These are phyloP conservation scores for Heterodera schachtii DNA, from an alignment of 1,140 invertebrate species.

Conservation along the genomic window DNA sequence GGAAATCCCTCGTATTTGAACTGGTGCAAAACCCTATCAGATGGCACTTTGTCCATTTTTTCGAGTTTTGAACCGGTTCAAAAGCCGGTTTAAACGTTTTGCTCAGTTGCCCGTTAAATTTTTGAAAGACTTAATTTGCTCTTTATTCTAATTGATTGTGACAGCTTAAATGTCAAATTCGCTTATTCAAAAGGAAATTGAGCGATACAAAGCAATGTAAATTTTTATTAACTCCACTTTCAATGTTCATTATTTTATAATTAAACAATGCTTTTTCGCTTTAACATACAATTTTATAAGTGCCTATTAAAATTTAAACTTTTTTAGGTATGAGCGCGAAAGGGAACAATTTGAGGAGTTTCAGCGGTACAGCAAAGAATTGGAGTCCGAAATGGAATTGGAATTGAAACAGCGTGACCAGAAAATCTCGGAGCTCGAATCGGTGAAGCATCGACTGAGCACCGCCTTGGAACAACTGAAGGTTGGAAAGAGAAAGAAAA, in stretches of 20 bases:
- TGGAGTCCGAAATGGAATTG: slow-evolving; percentile 39
- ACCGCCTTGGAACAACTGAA: slow-evolving; percentile 27
- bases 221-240: background rate
- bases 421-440: slow-evolving; percentile 31
- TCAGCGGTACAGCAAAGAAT: slow-evolving; percentile 42
- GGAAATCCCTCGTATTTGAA: too few species aligned
- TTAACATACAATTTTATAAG: too few species aligned
- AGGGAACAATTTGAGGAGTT: slow-evolving; percentile 38
- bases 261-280: background rate
- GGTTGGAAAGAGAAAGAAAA: background rate
- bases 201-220: slow-evolving; percentile 37
- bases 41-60: too few species aligned
- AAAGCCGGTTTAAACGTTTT: too few species aligned
- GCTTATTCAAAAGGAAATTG: slow-evolving; percentile 26
- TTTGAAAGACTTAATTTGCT: too few species aligned
- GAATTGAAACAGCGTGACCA: slow-evolving; percentile 24
- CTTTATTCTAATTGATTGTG: too few species aligned
- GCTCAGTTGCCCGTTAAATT: too few species aligned
- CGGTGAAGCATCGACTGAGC: slow-evolving; percentile 7
- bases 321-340: slow-evolving; percentile 41
- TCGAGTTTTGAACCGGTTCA: too few species aligned
- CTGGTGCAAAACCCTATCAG: too few species aligned
- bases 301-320: background rate
- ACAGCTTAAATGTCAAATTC: background rate
- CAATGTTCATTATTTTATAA: too few species aligned